phyloP scores from a whole-genome alignment of 2,797 vertebrate species.

The Notoglanidium macrostoma region DNA sequence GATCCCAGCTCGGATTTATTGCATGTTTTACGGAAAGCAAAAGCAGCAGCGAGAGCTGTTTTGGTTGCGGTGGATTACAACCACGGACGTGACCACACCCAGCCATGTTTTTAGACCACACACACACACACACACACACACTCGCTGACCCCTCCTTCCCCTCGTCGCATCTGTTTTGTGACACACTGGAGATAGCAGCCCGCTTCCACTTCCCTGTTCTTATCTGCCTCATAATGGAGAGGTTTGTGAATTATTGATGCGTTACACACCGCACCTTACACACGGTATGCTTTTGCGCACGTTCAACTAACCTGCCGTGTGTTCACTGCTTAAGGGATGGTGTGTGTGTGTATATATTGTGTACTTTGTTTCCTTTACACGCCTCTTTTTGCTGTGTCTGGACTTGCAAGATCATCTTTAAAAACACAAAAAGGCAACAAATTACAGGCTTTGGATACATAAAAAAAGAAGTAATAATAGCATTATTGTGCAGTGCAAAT shows the following conservation, averaged over 20 bases:
- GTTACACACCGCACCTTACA: background rate
- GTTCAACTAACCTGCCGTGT: background rate
- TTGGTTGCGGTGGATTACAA: conserved; percentile 15
- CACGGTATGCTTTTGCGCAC: background rate
- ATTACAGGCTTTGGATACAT: background rate
- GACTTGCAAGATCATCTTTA: background rate
- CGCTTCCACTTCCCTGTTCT: conserved; percentile 44
- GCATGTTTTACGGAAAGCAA: background rate
- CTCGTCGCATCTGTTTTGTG: conserved; percentile 44
- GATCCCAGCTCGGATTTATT: background rate
- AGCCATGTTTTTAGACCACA: conserved; percentile 11
- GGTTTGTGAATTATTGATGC: conserved; percentile 26
- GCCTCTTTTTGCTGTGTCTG: background rate
- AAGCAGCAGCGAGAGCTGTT: background rate
- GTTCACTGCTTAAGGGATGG: background rate
- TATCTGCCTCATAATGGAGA: conserved; percentile 40
- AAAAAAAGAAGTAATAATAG: background rate
- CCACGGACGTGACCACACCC: conserved; percentile 36
- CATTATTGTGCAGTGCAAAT: background rate
- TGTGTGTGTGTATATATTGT: background rate
- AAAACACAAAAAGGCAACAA: background rate
- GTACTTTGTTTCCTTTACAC: background rate
- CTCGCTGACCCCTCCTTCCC: conserved; percentile 26
- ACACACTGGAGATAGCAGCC: conserved; percentile 49
- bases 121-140: conserved; percentile 13